Percentiles rank a stretch among this genome's conserved stretches.
phyloP scores from a whole-genome alignment of 1,140 invertebrate genomes.

The Cydia pomonella region DNA sequence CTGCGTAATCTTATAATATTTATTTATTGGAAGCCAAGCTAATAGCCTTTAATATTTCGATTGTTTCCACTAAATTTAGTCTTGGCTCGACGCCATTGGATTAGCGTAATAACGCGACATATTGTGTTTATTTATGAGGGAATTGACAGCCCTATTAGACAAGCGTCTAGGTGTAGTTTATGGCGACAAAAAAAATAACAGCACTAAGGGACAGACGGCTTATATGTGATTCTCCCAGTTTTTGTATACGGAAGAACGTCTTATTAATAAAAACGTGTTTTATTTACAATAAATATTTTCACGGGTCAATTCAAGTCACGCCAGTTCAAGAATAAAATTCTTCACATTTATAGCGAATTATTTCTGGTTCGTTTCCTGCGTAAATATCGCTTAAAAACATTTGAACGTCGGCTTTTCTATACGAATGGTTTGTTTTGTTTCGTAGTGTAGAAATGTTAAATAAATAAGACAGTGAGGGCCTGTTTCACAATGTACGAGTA shows the following conservation, averaged over 20 bases:
- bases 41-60: not conserved
- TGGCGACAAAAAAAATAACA: not conserved
- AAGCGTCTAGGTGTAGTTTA: not conserved
- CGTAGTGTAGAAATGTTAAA: no score
- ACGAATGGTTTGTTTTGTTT: no score
- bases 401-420: not conserved
- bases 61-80: not conserved
- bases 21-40: no score
- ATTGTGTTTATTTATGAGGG: not conserved
- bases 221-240: not conserved
- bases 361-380: not conserved
- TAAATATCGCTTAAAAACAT: slow-evolving; percentile 14
- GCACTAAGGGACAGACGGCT: no score
- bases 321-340: not conserved
- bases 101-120: not conserved
- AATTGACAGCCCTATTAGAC: not conserved
- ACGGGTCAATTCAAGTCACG: not conserved
- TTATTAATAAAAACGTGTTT: not conserved
- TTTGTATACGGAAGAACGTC: not conserved
- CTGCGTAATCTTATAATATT: no score
- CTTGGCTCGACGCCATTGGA: not conserved
- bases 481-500: no score
- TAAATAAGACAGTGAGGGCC: no score
- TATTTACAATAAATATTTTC: not conserved
- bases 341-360: not conserved